Base-by-base conservation (phyloP, 2,113 vertebrate genomes). In the Hymenochirus boettgeri region DNA sequence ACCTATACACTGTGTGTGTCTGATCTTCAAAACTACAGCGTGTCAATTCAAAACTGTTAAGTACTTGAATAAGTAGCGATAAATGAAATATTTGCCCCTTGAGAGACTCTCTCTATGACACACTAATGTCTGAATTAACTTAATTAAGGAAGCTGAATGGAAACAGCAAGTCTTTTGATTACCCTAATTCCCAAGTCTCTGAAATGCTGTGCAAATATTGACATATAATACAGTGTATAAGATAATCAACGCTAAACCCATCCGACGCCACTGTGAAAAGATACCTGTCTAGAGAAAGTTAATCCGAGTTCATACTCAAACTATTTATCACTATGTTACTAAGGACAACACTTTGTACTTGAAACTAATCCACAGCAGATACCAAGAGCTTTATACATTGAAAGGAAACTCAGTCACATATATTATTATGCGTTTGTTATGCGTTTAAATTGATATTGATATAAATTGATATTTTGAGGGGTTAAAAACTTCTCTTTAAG, bases 61-160 rank as follows among this genome's bases (percentile, higher is more conserved):
- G 37, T 57, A 64, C 21, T 65, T 69, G 52, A 59, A 67, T 76
- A 80, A 80, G 69, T 21, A 33, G 57, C 66, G 55, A 77, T 76
- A 77, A 78, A 78, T 45, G 71, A 70, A 81, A 80, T 46, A 52
- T 64, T 72, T 61, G 39, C 31, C 65, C 61, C 70, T 1, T 0
- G 24, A 77, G 80, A 76, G 64, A 71, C 3, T 1, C 72, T 76
- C 70, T 72, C 39, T 23, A 18, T 62, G 57, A 74, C 64, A 71
- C 6, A 2, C 29, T 72, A 71, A 81, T 54, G 55, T 77, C 67
- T 76, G 72, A 81, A 77, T 82, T 72, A 77, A 79, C 61, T 78
- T 80, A 79, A 82, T 83, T 82, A 80, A 80, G 76, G 61, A 75
- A 65, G 69, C 45, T 7, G 4, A 61, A 60, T 27, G 65, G 59